Base-by-base conservation (phyloP, 2,113 vertebrate species). In the Dicaeum eximium region DNA sequence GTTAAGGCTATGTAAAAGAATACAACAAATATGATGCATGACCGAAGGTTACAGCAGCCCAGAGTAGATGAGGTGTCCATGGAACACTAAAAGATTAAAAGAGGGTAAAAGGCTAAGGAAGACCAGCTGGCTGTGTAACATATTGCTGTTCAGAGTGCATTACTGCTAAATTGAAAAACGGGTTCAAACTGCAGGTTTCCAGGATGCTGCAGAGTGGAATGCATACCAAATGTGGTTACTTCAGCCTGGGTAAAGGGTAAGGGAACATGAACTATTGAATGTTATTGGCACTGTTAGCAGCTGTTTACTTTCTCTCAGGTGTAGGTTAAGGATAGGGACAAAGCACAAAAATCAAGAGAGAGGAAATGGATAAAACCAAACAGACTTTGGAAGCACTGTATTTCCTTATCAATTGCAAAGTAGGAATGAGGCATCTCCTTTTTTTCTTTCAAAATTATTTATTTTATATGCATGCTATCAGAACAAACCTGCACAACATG, bases 141-240 rank as follows among this genome's bases (percentile, higher is more conserved):
- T 60, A 48, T 47, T 88, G 47, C n/a, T 66, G 90, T 92, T 60
- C 75, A 62, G 38, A 91, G 60, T 38, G 23, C 75, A 74, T 94
- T 70, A 66, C 54, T 80, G 56, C 70, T 93, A 93, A 95, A 96
- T 95, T 96, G 88, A 96, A 88, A 88, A 95, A 71, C 20, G 1
- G 74, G 62, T 78, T 86, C 71, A 57, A 53, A 42, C 80, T 86
- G 75, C 70, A 73, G 80, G 75, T 71, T 88, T 93, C 61, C 50
- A 45, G 72, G 61, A 65, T 62, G 83, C 60, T 62, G 66, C 83
- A 56, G 74, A 79, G 27, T 72, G 73, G 85, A 90, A 47, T 72
- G 80, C 58, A 58, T 73, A 65, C n/a, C 15, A 79, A 78, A 71
- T 65, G 54, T 44, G 61, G 66, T 75, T 61, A 48, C 71, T 93